phyloP scores from a whole-genome alignment of 2,888 invertebrate species.

The Ellobium chinense region DNA sequence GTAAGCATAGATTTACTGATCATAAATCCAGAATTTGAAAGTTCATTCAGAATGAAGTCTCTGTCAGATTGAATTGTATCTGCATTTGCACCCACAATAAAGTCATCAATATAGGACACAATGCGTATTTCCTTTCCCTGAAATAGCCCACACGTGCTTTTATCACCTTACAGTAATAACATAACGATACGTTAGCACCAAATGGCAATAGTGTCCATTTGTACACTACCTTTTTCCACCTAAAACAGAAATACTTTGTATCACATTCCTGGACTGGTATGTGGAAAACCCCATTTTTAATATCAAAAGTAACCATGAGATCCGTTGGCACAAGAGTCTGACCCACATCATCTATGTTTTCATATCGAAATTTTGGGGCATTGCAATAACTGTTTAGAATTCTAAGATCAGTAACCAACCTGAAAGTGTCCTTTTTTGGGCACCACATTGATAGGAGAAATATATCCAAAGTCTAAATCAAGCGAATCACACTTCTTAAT shows the following conservation, averaged over 20 bases:
- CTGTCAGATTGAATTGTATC: background rate
- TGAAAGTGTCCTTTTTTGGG: background rate
- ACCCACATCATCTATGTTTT: background rate
- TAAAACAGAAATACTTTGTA: background rate
- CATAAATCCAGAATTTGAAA: background rate
- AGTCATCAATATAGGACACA: background rate
- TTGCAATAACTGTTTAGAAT: background rate
- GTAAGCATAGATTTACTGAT: background rate
- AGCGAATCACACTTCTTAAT: background rate
- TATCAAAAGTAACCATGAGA: background rate
- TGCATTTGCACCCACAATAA: background rate
- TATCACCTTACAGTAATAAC: background rate
- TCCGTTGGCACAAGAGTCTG: background rate
- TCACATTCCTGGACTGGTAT: background rate
- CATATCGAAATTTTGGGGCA: background rate
- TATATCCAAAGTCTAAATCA: background rate
- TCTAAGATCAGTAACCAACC: background rate
- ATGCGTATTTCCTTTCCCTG: background rate
- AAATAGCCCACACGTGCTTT: background rate
- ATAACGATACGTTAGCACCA: background rate
- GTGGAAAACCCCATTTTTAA: background rate
- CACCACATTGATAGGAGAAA: background rate
- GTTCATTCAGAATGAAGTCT: background rate
- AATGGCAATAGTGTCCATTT: background rate
- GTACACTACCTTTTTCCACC: background rate